Evolutionary conservation across 2,113 vertebrate genomes (phyloP).

Genomic region (Bombycilla garrulus): DNA sequence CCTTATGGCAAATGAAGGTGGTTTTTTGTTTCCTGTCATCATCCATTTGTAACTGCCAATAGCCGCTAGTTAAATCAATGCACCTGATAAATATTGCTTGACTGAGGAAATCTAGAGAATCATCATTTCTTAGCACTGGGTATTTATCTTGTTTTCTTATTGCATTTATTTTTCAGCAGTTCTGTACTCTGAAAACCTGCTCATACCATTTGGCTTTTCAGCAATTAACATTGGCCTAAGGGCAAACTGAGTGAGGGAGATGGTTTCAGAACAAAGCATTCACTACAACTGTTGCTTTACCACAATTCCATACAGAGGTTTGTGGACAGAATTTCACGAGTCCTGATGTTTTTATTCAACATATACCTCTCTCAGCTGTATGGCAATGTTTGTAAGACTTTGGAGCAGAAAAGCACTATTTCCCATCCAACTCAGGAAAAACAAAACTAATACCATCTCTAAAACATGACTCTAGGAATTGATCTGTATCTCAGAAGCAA

Average conservation of each 20-base stretch:
- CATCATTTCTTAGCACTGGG: slow-evolving; percentile 52
- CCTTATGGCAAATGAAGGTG: slow-evolving; percentile 65
- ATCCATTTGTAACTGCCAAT: slow-evolving; percentile 77
- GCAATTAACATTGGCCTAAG: slow-evolving; percentile 39
- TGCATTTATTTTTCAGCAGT: slow-evolving; percentile 56
- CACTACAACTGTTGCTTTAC: background rate
- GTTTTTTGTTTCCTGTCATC: slow-evolving; percentile 71
- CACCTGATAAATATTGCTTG: slow-evolving; percentile 71
- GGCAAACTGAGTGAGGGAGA: background rate
- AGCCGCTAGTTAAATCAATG: slow-evolving; percentile 74
- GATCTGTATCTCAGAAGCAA: background rate
- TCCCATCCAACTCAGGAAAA: background rate
- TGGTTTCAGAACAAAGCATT: slow-evolving; percentile 3
- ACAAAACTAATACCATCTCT: background rate
- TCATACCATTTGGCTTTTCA: slow-evolving; percentile 27
- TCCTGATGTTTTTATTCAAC: background rate
- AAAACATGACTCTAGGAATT: background rate
- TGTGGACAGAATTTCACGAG: background rate
- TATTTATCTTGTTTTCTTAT: slow-evolving; percentile 65
- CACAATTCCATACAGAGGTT: background rate
- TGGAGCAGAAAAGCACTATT: background rate
- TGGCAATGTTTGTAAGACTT: background rate
- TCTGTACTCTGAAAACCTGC: background rate
- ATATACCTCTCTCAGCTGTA: background rate
- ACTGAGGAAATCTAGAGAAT: slow-evolving; percentile 56